These are phyloP conservation scores for Pseudochirops cupreus DNA, from an alignment of 2,797 vertebrate species.

Conservation along the genomic window DNA sequence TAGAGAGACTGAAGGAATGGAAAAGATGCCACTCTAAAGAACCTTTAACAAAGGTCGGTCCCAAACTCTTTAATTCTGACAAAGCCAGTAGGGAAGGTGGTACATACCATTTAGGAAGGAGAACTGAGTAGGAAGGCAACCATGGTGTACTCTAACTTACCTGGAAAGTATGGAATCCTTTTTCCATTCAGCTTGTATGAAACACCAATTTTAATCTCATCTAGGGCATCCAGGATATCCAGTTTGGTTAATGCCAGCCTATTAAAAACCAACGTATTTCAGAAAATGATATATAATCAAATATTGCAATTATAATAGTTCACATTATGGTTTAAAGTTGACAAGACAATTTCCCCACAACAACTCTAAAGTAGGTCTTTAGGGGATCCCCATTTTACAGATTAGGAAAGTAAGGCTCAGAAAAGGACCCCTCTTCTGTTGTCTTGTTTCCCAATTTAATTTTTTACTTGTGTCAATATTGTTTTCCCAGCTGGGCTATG, in stretches of 20 bases:
- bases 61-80: neutral
- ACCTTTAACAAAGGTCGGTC: neutral
- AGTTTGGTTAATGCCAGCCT: conserved; percentile 98
- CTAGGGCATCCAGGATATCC: conserved; percentile 97
- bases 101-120: neutral
- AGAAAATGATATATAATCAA: neutral
- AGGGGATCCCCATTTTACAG: neutral
- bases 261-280: conserved; percentile 13
- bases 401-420: neutral
- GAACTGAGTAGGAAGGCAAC: neutral
- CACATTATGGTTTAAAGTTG: neutral
- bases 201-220: conserved; percentile 97
- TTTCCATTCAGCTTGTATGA: conserved; percentile 97
- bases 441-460: neutral
- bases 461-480: neutral
- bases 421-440: neutral
- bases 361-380: neutral
- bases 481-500: neutral
- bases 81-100: neutral
- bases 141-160: conserved; percentile 80
- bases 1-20: neutral
- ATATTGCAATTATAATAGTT: neutral
- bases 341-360: neutral
- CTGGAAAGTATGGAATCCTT: conserved; percentile 98
- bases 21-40: neutral